Evolutionary conservation across 2,888 invertebrate genomes (phyloP).

Genomic region (Andrena chrysosceles): DNA sequence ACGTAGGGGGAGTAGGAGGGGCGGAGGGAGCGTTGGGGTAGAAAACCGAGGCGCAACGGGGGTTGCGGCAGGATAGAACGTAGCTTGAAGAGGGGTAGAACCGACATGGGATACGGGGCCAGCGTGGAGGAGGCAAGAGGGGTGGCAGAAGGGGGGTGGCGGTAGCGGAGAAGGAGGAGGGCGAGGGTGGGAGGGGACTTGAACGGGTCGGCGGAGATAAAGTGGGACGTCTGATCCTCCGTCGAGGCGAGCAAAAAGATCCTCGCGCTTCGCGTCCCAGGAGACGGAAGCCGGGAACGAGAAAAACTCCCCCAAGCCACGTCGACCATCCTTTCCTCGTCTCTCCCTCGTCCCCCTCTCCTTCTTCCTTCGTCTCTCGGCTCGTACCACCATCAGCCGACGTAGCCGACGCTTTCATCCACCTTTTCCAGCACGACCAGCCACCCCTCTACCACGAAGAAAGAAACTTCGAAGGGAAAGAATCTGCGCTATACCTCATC

Average conservation of each 20-base stretch:
- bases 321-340: constrained; percentile 85
- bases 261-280: constrained; percentile 82
- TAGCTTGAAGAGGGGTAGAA: constrained; percentile 76
- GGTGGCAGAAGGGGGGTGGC: constrained; percentile 79
- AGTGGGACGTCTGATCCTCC: constrained; percentile 85
- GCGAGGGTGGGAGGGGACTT: constrained; percentile 82
- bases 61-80: constrained; percentile 85
- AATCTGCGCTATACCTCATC: constrained; percentile 75
- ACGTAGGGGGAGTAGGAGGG: constrained; percentile 62
- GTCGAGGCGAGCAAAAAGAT: constrained; percentile 85
- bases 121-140: constrained; percentile 82
- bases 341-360: constrained; percentile 57
- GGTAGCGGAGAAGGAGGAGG: constrained; percentile 83
- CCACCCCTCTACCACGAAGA: constrained; percentile 71
- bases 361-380: constrained; percentile 86
- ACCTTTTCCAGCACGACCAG: constrained; percentile 73
- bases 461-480: constrained; percentile 82
- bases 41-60: constrained; percentile 83
- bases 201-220: constrained; percentile 85
- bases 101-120: constrained; percentile 84
- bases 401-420: constrained; percentile 76
- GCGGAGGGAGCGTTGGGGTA: constrained; percentile 80
- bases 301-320: constrained; percentile 85
- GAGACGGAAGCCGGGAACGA: constrained; percentile 82
- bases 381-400: constrained; percentile 86